These are phyloP conservation scores for Apamea anceps DNA, from an alignment of 2,888 invertebrate genomes.

Conservation along the genomic window DNA sequence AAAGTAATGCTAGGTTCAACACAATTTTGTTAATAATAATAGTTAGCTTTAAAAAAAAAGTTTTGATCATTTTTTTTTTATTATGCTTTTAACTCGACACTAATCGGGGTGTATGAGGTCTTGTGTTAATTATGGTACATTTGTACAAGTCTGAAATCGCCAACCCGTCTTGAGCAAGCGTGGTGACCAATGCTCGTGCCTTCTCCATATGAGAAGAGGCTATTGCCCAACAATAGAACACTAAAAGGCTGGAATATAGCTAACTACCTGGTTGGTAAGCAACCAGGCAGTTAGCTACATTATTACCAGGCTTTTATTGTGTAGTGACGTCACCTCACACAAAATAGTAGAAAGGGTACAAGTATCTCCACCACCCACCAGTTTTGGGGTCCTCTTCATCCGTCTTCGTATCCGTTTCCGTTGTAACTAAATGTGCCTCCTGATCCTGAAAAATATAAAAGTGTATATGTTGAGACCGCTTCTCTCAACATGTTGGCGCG, in stretches of 20 bases:
- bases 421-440: conserved; percentile 9
- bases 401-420: conserved; percentile 49
- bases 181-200: not conserved
- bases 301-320: too few relatives aligned
- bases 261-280: not conserved
- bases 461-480: not conserved
- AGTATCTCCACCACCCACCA: conserved; percentile 89
- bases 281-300: too few relatives aligned
- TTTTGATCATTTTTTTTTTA: too few relatives aligned
- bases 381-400: conserved; percentile 66
- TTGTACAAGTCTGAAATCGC: not conserved
- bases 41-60: too few relatives aligned
- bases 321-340: conserved; percentile 60
- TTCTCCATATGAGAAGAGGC: not conserved
- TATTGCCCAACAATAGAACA: not conserved
- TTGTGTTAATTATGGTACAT: too few relatives aligned
- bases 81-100: too few relatives aligned
- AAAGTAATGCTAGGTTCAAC: too few relatives aligned
- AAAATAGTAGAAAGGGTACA: conserved; percentile 91
- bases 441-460: conserved; percentile 37
- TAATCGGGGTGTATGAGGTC: too few relatives aligned
- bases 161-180: not conserved
- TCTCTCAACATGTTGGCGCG: too few relatives aligned
- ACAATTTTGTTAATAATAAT: too few relatives aligned
- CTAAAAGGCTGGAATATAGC: not conserved